A percentile compares a stretch with the other conserved stretches of the same genome.
Evolutionary conservation across 2,113 vertebrate species (phyloP).

Genomic region (Phyllostomus hastatus): DNA sequence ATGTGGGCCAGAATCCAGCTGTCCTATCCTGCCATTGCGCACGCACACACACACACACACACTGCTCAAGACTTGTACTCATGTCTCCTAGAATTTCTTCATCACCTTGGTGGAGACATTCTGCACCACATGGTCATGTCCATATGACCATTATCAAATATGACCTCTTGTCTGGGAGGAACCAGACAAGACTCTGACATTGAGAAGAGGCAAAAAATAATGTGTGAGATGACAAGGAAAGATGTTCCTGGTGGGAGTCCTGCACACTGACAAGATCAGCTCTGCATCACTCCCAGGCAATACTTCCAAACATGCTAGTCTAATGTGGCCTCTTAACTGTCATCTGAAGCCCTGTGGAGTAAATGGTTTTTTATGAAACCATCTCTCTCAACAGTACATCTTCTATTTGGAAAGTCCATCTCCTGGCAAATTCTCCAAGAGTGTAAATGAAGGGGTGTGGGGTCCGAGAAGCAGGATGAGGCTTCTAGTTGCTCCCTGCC

Average conservation of each 20-base stretch:
- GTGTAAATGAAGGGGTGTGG: not conserved
- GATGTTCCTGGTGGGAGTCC: not conserved
- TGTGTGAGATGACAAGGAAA: constrained; percentile 27
- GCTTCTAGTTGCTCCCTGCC: not conserved
- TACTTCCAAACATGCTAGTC: not conserved
- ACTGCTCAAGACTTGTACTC: not conserved
- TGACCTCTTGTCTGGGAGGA: not conserved
- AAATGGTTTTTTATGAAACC: constrained; percentile 16
- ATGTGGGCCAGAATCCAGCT: not conserved
- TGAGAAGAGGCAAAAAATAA: constrained; percentile 12
- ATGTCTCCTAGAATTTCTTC: constrained; percentile 4
- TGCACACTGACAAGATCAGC: not conserved
- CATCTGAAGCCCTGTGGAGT: not conserved
- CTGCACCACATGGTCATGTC: not conserved
- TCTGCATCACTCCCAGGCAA: not conserved
- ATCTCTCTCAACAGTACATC: constrained; percentile 34
- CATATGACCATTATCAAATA: not conserved
- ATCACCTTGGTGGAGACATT: not conserved
- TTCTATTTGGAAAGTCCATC: constrained; percentile 51
- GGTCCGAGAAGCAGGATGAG: not conserved
- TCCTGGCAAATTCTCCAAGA: constrained; percentile 32
- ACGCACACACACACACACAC: not conserved
- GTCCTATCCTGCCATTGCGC: no score
- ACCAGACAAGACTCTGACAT: not conserved
- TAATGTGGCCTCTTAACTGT: not conserved